phyloP scores from a whole-genome alignment of 2,797 vertebrate genomes.

The Pelodytes ibericus region DNA sequence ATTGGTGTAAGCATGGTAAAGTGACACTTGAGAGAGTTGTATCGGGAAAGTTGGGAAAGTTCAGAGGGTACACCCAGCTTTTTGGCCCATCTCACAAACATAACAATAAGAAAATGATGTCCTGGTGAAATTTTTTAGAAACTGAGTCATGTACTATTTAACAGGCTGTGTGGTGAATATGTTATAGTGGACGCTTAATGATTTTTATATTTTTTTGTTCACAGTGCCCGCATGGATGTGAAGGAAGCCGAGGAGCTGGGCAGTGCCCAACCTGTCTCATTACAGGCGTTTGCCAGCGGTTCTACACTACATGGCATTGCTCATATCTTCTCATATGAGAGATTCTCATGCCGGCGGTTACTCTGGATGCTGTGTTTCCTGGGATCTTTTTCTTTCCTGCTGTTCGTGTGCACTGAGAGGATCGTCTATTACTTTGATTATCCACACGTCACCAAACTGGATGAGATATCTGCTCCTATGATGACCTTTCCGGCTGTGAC shows the following conservation, averaged over 20 bases:
- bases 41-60: no score
- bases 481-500: constrained; percentile 93
- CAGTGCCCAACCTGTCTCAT: constrained; percentile 83
- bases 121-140: no score
- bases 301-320: constrained; percentile 97
- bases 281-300: constrained; percentile 96
- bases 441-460: constrained; percentile 95
- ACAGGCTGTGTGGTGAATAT: no score
- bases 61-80: no score
- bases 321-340: constrained; percentile 97
- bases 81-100: no score
- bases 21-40: no score
- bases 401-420: constrained; percentile 90
- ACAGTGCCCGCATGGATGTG: constrained; percentile 83
- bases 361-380: constrained; percentile 94
- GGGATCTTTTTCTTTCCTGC: constrained; percentile 85
- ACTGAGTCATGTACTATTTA: background rate
- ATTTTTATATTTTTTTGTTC: constrained; percentile 12
- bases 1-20: no score
- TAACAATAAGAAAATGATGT: no score
- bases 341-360: constrained; percentile 87
- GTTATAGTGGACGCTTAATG: background rate
- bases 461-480: constrained; percentile 85
- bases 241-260: constrained; percentile 93
- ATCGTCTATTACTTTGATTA: constrained; percentile 96